phyloP scores from a whole-genome alignment of 2,888 invertebrate species.

The Apamea crenata region DNA sequence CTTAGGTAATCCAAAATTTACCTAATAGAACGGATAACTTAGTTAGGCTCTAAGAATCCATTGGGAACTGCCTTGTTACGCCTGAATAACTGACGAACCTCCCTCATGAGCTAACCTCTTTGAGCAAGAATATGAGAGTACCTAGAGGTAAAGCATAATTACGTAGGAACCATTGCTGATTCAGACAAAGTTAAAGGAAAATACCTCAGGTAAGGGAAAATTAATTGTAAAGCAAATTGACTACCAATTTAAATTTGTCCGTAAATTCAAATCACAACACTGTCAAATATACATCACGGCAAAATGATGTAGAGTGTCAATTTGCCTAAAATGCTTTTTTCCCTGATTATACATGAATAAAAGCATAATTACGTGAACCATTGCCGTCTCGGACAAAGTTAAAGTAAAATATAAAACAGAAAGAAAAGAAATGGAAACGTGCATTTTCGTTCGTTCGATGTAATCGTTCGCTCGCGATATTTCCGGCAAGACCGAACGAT shows the following conservation, averaged over 20 bases:
- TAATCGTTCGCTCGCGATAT: conserved; percentile 58
- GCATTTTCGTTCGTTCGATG: conserved; percentile 43
- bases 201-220: too few relatives aligned
- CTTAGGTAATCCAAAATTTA: background rate
- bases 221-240: too few relatives aligned
- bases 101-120: conserved; percentile 37
- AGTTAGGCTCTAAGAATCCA: conserved; percentile 43
- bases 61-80: conserved; percentile 38
- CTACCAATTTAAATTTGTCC: too few relatives aligned
- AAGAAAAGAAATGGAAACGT: conserved; percentile 23
- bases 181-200: conserved; percentile 29
- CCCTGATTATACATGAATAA: conserved; percentile 19
- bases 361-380: conserved; percentile 34
- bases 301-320: background rate
- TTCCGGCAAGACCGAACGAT: conserved; percentile 56
- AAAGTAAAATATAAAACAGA: conserved; percentile 19
- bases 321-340: background rate
- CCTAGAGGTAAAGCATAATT: conserved; percentile 28
- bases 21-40: conserved; percentile 37
- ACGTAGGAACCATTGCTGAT: conserved; percentile 3
- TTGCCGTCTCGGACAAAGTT: conserved; percentile 21
- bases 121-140: conserved; percentile 37
- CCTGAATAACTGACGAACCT: conserved; percentile 54
- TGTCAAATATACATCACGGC: background rate
- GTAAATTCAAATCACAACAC: too few relatives aligned